phyloP scores from a whole-genome alignment of 2,888 invertebrate species.

The Chymomyza fuscimana region DNA sequence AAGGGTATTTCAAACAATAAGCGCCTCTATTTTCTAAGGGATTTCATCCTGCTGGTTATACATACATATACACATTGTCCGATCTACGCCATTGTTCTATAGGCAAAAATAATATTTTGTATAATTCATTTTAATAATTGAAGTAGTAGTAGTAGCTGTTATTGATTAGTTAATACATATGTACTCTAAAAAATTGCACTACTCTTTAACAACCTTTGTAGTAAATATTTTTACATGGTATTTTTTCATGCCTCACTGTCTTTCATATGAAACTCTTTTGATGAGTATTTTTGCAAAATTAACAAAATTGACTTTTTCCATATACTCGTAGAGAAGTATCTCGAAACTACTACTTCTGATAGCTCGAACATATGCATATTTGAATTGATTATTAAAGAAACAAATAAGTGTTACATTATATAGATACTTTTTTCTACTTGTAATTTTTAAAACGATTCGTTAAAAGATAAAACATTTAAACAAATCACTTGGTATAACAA shows the following conservation, averaged over 20 bases:
- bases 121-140: not conserved
- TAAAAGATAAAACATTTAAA: not conserved
- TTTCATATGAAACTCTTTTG: conserved; percentile 56
- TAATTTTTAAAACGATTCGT: conserved; percentile 1
- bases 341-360: not conserved
- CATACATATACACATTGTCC: not conserved
- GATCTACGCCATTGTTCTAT: not conserved
- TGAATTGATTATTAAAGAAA: too few relatives aligned
- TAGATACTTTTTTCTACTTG: not conserved
- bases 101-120: not conserved
- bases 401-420: too few relatives aligned
- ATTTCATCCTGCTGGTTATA: not conserved
- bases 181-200: not conserved
- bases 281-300: conserved; percentile 48
- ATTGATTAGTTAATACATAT: not conserved
- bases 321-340: too few relatives aligned
- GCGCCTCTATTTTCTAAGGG: not conserved
- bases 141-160: not conserved
- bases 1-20: not conserved
- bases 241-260: conserved; percentile 48
- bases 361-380: too few relatives aligned
- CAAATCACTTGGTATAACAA: not conserved
- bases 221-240: conserved; percentile 29
- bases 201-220: conserved; percentile 39
- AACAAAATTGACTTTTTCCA: not conserved